Base-by-base conservation (phyloP, 1,140 invertebrate species). In the Cydia amplana region DNA sequence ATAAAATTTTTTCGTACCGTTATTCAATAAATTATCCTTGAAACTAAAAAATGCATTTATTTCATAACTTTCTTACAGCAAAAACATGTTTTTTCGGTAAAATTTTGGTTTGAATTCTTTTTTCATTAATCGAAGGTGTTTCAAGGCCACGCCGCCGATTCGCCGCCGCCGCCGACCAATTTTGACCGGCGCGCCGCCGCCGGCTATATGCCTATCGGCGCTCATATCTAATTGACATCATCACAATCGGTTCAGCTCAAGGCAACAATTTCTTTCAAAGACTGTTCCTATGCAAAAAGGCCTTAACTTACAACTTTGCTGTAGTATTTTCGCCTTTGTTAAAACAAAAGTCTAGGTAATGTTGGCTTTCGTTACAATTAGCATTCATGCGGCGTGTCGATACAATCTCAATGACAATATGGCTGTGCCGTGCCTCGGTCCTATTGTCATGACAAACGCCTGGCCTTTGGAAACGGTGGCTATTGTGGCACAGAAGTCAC, bases 401-500 rank as follows among this genome's bases (percentile, higher is more conserved):
- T 70, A 70, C 32, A 36, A 70, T 70, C 25, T 70, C 4, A 70
- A 70, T 70, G 65, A 70, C 65, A 70, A 70, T 70, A 28, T 36
- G 14, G 28, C 32, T 36, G 12, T 36, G 25, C 65, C 32, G 65
- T 40, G 65, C 12, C 16, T 40, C 32, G 18, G 28, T 28, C 25
- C 65, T 70, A 40, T 70, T 70, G 65, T 70, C 65, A 40, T 70
- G 16, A 36, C 65, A 70, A 70, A 70, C 32, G 32, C 25, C 18
- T 70, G 32, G 65, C 65, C 65, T 70, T 70, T 70, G 65, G 65
- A 70, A 70, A 70, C 28, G 28, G 65, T 70, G 65, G 65, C 32
- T 18, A 40, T 70, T 70, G 65, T 70, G 65, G 28, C 25, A 16
- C n/a, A 16, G 16, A 16, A 18, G 65, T 40, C 65, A n/a, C n/a